phyloP scores from a whole-genome alignment of 2,113 vertebrate genomes.

The Boulengeromyrus knoepffleri region DNA sequence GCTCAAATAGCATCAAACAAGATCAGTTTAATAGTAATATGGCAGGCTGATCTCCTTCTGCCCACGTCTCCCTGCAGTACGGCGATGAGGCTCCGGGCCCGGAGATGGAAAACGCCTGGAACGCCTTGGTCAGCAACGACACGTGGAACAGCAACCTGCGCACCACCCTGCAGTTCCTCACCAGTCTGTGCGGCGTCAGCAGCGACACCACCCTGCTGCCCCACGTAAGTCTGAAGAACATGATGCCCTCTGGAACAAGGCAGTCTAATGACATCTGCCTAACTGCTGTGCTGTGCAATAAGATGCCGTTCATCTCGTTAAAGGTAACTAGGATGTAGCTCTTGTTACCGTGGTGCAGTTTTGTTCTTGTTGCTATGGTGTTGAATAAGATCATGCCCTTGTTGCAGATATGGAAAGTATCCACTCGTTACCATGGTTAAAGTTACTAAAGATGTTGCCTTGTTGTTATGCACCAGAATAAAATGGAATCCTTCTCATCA shows the following conservation, averaged over 20 bases:
- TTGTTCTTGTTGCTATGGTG: background rate
- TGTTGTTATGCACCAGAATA: background rate
- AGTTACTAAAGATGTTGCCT: too few species aligned
- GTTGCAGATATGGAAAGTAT: background rate
- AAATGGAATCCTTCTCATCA: background rate
- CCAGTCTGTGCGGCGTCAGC: conserved; percentile 94
- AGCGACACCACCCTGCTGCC: conserved; percentile 87
- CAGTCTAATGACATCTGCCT: background rate
- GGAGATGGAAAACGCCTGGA: conserved; percentile 97
- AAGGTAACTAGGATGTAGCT: background rate
- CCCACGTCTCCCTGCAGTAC: conserved; percentile 60
- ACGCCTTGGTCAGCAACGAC: conserved; percentile 89
- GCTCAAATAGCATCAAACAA: background rate
- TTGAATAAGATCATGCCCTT: background rate
- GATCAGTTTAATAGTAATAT: background rate
- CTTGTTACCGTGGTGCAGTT: background rate
- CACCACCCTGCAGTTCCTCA: conserved; percentile 88
- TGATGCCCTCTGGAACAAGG: background rate
- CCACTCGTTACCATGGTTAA: background rate
- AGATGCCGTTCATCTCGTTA: background rate
- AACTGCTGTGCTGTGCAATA: background rate
- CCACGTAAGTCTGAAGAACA: conserved; percentile 70
- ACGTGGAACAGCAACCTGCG: conserved; percentile 94
- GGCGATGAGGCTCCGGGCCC: conserved; percentile 91
- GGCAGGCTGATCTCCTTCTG: background rate